Base-by-base conservation (phyloP, 1,140 invertebrate species). In the Cylas formicarius region DNA sequence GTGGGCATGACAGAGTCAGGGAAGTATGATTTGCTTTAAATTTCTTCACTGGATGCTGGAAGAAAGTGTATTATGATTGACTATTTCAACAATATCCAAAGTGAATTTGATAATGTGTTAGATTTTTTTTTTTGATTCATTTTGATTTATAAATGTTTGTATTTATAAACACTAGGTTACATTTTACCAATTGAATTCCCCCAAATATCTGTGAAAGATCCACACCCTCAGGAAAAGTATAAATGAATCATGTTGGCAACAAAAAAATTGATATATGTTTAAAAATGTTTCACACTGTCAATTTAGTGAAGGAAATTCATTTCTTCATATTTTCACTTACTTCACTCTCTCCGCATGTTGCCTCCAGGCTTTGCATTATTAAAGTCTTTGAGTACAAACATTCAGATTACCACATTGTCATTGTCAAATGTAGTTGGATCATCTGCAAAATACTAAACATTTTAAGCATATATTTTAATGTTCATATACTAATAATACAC, bases 281-380 rank as follows among this genome's bases (percentile, higher is more conserved):
- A 7, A 10, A 37, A 20, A n/a, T n/a, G n/a, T n/a, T n/a, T n/a
- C n/a, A n/a, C n/a, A n/a, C n/a, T n/a, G n/a, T n/a, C n/a, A n/a
- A n/a, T n/a, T n/a, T n/a, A n/a, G n/a, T n/a, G n/a, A n/a, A n/a
- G n/a, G n/a, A n/a, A n/a, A n/a, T n/a, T n/a, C n/a, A n/a, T n/a
- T n/a, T n/a, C n/a, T n/a, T n/a, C n/a, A n/a, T n/a, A n/a, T n/a
- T n/a, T n/a, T 5, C 46, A 70, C 72, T 68, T 65, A 75, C 73
- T 65, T 75, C 72, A 69, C 72, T 72, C 71, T 75, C 72, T 66
- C 75, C 71, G 70, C 71, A 74, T 70, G 71, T 69, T 61, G 70
- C 72, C 63, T 74, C 72, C 70, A 74, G 67, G 63, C 72, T 74
- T 74, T 74, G 73, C 73, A 75, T 75, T 62, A 65, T 74, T 72